Evolutionary conservation across 2,888 invertebrate species (phyloP).

Genomic region (Temnothorax ravouxi): DNA sequence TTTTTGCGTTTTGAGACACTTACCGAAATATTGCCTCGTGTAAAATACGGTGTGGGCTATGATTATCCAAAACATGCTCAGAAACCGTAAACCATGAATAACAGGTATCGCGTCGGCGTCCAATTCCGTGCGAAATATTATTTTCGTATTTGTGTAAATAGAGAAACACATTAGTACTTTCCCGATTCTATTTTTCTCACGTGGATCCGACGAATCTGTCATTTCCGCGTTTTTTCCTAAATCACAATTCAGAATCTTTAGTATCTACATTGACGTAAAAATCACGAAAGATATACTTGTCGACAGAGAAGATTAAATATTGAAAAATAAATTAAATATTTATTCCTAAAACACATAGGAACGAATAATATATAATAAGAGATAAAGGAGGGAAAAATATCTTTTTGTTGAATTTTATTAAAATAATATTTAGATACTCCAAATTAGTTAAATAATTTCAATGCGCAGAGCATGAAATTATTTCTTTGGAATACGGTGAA

Average conservation of each 20-base stretch:
- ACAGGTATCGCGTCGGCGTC: constrained; percentile 82
- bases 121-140: constrained; percentile 85
- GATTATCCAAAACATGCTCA: constrained; percentile 88
- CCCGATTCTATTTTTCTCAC: constrained; percentile 67
- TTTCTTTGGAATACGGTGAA: neutral
- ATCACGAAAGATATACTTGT: neutral
- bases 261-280: neutral
- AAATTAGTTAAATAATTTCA: neutral
- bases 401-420: neutral
- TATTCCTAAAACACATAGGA: neutral
- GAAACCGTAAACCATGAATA: constrained; percentile 87
- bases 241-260: constrained; percentile 7
- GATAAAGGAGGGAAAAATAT: neutral
- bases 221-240: constrained; percentile 72
- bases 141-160: constrained; percentile 86
- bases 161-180: constrained; percentile 87
- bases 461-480: neutral
- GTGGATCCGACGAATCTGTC: constrained; percentile 63
- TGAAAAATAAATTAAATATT: neutral
- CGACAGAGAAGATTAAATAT: neutral
- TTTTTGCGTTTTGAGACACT: constrained; percentile 40
- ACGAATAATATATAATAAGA: neutral
- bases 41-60: constrained; percentile 87
- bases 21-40: constrained; percentile 83
- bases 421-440: neutral